These are phyloP conservation scores for Chrysocyon brachyurus DNA, from an alignment of 2,797 vertebrate genomes.

Conservation along the genomic window DNA sequence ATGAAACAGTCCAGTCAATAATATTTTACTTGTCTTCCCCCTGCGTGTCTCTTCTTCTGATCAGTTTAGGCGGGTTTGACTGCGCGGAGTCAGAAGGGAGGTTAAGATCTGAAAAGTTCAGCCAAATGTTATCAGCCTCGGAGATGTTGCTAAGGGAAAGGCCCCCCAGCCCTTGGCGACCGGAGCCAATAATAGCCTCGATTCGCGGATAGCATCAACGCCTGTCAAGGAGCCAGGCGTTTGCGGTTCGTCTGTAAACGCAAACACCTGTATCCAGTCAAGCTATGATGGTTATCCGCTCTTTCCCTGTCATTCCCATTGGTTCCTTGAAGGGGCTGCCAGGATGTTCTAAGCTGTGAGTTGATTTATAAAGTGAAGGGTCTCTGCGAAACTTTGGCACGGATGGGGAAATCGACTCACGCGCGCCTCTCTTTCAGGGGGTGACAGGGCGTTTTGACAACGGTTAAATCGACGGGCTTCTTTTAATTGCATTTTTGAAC, in stretches of 20 bases:
- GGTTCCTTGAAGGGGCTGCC: slow-evolving; percentile 95
- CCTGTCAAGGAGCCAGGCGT: slow-evolving; percentile 95
- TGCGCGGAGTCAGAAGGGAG: slow-evolving; percentile 95
- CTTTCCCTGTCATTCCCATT: slow-evolving; percentile 95
- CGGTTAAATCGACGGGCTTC: slow-evolving; percentile 85
- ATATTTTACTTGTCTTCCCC: slow-evolving; percentile 92
- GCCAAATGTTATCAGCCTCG: slow-evolving; percentile 98
- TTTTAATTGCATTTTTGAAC: slow-evolving; percentile 86
- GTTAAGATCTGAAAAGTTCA: slow-evolving; percentile 98
- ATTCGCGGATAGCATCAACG: slow-evolving; percentile 95
- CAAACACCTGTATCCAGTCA: slow-evolving; percentile 99
- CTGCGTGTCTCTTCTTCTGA: slow-evolving; percentile 90
- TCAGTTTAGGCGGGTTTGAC: slow-evolving; percentile 92
- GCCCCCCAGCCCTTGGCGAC: slow-evolving; percentile 91
- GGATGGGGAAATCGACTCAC: slow-evolving; percentile 90
- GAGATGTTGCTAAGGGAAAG: slow-evolving; percentile 94
- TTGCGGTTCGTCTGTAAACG: slow-evolving; percentile 95
- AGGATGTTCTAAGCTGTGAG: slow-evolving; percentile 93
- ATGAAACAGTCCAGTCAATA: slow-evolving; percentile 93
- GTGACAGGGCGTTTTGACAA: slow-evolving; percentile 86
- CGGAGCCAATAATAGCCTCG: slow-evolving; percentile 92
- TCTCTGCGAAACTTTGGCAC: slow-evolving; percentile 92
- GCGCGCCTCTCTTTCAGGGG: slow-evolving; percentile 87
- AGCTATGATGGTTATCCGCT: slow-evolving; percentile 95
- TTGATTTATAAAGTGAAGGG: slow-evolving; percentile 95